phyloP scores from a whole-genome alignment of 2,888 invertebrate species.

The Clunio marinus region DNA sequence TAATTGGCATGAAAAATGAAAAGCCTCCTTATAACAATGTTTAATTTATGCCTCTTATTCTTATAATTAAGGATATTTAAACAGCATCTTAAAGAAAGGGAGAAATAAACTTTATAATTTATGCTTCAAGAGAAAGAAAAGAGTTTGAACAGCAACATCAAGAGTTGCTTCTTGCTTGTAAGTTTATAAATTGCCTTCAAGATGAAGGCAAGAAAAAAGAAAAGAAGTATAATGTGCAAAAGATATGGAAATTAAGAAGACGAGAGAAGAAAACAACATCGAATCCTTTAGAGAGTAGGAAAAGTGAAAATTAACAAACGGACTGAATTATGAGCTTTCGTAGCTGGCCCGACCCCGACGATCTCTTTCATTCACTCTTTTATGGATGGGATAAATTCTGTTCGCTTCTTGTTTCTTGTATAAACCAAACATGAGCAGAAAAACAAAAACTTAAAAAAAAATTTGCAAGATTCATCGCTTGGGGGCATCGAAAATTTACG shows the following conservation, averaged over 20 bases:
- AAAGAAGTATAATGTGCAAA: not conserved
- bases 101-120: slow-evolving; percentile 18
- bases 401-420: not conserved
- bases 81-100: not conserved
- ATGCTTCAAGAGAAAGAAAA: not conserved
- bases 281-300: not conserved
- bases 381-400: not conserved
- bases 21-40: slow-evolving; percentile 23
- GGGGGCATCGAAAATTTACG: too few species aligned
- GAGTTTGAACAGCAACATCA: not conserved
- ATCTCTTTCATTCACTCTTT: not conserved
- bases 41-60: not conserved
- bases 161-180: too few species aligned
- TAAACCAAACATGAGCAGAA: not conserved
- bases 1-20: slow-evolving; percentile 31
- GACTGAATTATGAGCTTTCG: slow-evolving; percentile 9
- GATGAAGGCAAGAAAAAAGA: not conserved
- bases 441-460: too few species aligned
- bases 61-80: slow-evolving; percentile 23
- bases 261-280: not conserved
- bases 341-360: not conserved
- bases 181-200: too few species aligned
- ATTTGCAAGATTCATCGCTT: too few species aligned
- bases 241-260: not conserved
- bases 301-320: slow-evolving; percentile 13